Base-by-base conservation (phyloP, 2,797 vertebrate species). In the Lacerta agilis region DNA sequence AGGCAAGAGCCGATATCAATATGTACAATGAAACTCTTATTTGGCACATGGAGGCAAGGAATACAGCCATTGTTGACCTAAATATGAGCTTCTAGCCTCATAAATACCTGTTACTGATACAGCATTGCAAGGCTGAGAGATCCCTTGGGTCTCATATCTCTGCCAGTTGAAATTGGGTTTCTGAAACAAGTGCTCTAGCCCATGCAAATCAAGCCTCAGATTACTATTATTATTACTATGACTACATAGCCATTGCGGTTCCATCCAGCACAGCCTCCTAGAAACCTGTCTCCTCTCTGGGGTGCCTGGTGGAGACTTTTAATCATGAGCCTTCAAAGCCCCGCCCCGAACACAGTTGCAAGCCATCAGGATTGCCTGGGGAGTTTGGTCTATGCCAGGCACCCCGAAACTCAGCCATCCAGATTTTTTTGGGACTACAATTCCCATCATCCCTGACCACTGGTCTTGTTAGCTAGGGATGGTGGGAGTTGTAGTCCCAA, bases 201-300 rank as follows among this genome's bases (percentile, higher is more conserved):
- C 41, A 38, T 66, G 83, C 76, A 78, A 83, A 86, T 67, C 64
- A 78, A 58, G 71, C 64, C 87, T 49, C 43, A 49, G 27, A 43
- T 66, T 67, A 25, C 38, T 27, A 25, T 27, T 27, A 27, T 7
- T 23, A 5, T 8, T 36, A 36, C 71, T 17, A 29, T 15, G 2
- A 5, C 4, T 3, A 13, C 8, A 6, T 10, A 5, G 41, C 45
- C 69, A 29, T 25, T 33, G 79, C 41, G 64, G 55, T 55, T 55
- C 23, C 49, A 23, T 67, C 71, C 43, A 80, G 79, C 69, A 55
- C n/a, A 82, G 55, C 61, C 29, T 85, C 78, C 13, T 76, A 55
- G 67, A 58, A 69, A 85, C 67, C 64, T 17, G 61, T 69, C 75
- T 38, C 23, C 29, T 38, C 55, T 55, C 49, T 55, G 49, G 49